These are phyloP conservation scores for Mesoligia furuncula DNA, from an alignment of 2,888 invertebrate species.

Conservation along the genomic window DNA sequence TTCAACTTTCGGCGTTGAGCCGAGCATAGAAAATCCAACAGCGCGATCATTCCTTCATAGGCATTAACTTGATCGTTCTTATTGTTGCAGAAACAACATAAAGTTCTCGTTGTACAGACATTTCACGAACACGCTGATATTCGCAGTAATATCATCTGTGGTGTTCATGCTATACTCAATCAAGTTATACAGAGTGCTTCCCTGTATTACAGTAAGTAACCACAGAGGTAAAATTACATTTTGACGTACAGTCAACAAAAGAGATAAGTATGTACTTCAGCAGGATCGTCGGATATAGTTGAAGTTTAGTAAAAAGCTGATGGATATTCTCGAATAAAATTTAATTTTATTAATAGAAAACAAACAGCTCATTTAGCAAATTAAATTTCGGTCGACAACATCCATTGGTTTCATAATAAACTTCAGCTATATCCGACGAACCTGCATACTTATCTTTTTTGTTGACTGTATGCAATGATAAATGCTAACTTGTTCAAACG, in stretches of 20 bases:
- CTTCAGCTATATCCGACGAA: too few species aligned
- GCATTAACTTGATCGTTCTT: background rate
- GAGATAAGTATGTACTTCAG: too few species aligned
- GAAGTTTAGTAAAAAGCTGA: too few species aligned
- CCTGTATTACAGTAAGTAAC: constrained; percentile 93
- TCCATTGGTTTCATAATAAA: too few species aligned
- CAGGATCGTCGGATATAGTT: too few species aligned
- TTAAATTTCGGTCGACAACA: too few species aligned
- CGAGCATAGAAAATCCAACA: background rate
- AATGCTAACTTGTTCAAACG: too few species aligned
- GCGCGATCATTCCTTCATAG: background rate
- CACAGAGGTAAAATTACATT: background rate
- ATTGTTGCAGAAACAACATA: constrained; percentile 94
- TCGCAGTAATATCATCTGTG: constrained; percentile 97
- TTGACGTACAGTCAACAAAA: background rate
- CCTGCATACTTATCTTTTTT: too few species aligned
- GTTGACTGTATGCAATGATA: too few species aligned
- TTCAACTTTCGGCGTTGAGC: background rate
- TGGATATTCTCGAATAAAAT: too few species aligned
- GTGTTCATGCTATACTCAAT: constrained; percentile 98
- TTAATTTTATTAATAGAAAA: too few species aligned
- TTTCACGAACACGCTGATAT: constrained; percentile 98
- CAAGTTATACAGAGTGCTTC: constrained; percentile 93
- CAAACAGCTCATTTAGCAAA: too few species aligned
- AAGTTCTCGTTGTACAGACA: constrained; percentile 97